Conservation (phyloP, 2,797 vertebrate species). For the Pseudocheirus occidentalis region DNA sequence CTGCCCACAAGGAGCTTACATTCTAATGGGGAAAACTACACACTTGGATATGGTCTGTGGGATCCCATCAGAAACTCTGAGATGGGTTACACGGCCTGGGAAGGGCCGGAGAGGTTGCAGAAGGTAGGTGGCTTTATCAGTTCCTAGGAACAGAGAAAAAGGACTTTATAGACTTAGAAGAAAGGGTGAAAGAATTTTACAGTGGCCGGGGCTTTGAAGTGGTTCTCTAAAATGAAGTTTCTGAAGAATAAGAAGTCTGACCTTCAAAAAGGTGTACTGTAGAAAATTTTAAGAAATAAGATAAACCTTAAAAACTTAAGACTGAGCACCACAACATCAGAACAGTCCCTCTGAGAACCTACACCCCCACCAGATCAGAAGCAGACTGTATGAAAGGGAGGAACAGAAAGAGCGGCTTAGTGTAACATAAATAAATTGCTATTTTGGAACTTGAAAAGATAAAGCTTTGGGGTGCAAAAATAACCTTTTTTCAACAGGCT, state of each 20-base stretch:
- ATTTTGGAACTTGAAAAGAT: slow-evolving; percentile 52
- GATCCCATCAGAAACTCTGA: neutral
- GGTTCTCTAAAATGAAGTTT: neutral
- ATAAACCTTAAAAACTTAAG: neutral
- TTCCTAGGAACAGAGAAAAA: neutral
- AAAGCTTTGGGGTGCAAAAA: slow-evolving; percentile 35
- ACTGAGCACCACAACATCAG: neutral
- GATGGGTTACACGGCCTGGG: neutral
- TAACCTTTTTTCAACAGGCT: slow-evolving; percentile 29
- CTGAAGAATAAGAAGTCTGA: neutral
- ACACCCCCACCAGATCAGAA: neutral
- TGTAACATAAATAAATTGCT: slow-evolving; percentile 53
- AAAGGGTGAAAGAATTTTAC: neutral
- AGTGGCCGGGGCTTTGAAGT: neutral
- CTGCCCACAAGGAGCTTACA: neutral
- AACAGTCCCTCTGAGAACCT: neutral
- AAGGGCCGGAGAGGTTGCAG: neutral
- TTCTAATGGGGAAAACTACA: neutral
- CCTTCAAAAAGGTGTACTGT: neutral
- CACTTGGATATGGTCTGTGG: neutral
- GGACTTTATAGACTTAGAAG: neutral
- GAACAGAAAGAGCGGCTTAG: slow-evolving; percentile 34
- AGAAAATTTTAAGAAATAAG: neutral
- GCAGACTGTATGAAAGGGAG: neutral
- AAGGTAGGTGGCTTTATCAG: neutral